Evolutionary conservation across 2,797 vertebrate genomes (phyloP), one percentile per base, ranked within the genome.

Genomic region (Rhinophrynus dorsalis): DNA sequence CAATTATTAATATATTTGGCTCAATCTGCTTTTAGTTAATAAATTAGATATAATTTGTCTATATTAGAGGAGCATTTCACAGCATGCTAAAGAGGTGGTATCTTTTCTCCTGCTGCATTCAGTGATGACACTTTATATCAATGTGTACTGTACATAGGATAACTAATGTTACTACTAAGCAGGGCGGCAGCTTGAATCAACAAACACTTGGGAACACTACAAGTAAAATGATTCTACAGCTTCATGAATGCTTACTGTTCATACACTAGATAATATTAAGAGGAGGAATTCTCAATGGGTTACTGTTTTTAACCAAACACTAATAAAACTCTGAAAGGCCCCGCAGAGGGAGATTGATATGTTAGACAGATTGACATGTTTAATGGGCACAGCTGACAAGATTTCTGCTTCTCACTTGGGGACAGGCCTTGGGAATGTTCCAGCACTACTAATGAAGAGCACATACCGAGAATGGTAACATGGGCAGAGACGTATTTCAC

Each of bases 321-420:
- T 75, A 69, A 77, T 76, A 77, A 80, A 38, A 68, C 76, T 81
- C 59, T 76, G 78, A 80, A 83, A 80, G 76, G 51, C n/a, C 29
- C 51, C n/a, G 62, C 56, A 68, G 70, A 63, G 29, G 51, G 66
- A 71, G 65, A 83, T 75, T 85, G 82, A 83, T 87, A 83, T 83
- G 74, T 83, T 79, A 78, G 63, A 75, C 58, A 54, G 8, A 54
- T 37, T 80, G 83, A 78, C 45, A 47, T 66, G 50, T 74, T 80
- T 82, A 84, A 82, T 81, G 77, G 78, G 38, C 77, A 74, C 82
- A 78, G 74, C 74, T 83, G 78, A 81, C 75, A 78, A 72, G 74
- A 75, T 74, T 78, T 64, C 60, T 79, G 66, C 70, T 74, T 64
- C 72, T 79, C 33, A 18, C 57, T 75, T 73, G 57, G 45, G 32